Base-by-base conservation (phyloP, 2,888 invertebrate species). In the Hecatera dysodea region DNA sequence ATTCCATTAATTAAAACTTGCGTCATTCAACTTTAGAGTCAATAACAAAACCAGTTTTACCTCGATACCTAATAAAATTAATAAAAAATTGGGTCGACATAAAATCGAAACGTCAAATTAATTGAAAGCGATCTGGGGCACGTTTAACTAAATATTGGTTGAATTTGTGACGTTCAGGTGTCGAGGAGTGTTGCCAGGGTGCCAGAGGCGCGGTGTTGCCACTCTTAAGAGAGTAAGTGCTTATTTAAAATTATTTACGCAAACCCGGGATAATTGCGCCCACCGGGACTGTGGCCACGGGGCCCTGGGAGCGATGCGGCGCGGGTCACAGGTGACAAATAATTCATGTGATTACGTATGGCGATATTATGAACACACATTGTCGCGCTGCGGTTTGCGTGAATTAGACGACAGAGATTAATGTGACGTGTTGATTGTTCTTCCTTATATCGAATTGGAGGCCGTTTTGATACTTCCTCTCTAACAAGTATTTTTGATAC, bases 191-290 rank as follows among this genome's bases (percentile, higher is more conserved):
- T 55, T 61, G 59, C 70, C 66, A 62, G 63, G 63, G 67, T 61
- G 59, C 70, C 66, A 62, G 61, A 67, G 46, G 8, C n/a, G 1
- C n/a, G 29, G 36, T 62, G 65, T 46, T 62, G 57, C 70, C 65
- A 62, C 66, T 69, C 61, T 67, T 67, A 68, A 62, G 70, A 7
- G 15, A n/a, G 39, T 72, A 67, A 67, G 48, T 59, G 64, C 53
- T 81, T 67, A 67, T 75, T 85, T 83, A 71, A 83, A 83, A 74
- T 64, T 74, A 72, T 74, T 82, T 78, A 69, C 77, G 29, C 53
- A 7, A 72, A 62, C 42, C 65, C 29, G 22, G 59, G 52, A 39
- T 68, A 72, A 79, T 70, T 72, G 68, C 68, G 67, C 33, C 42
- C 59, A 53, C 42, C 8, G 27, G n/a, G 39, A 27, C 33, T 12